Evolutionary conservation across 2,888 invertebrate species (phyloP).

Genomic region (Oscheius sp.): DNA sequence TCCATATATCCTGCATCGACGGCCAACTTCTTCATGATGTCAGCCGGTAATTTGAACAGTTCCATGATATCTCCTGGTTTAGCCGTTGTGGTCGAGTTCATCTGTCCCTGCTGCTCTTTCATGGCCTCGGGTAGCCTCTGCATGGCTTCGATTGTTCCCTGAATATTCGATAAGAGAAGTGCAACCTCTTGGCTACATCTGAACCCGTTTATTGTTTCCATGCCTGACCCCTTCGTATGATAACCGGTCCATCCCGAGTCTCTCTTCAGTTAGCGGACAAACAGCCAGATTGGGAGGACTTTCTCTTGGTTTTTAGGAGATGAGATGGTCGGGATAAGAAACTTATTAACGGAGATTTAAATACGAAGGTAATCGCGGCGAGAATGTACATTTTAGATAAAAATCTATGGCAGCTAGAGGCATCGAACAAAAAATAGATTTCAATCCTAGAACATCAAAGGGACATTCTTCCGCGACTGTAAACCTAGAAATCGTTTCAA

Average conservation of each 20-base stretch:
- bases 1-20: slow-evolving; percentile 33
- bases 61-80: slow-evolving; percentile 20
- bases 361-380: no score
- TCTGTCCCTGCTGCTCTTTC: not conserved
- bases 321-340: no score
- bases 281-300: no score
- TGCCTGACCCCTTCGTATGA: not conserved
- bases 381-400: no score
- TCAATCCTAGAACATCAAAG: no score
- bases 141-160: slow-evolving; percentile 36
- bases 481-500: no score
- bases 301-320: no score
- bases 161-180: not conserved
- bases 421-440: no score
- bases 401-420: no score
- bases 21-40: slow-evolving; percentile 32
- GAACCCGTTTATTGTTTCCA: not conserved
- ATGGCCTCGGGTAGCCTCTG: slow-evolving; percentile 20
- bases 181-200: not conserved
- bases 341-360: no score
- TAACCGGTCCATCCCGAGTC: not conserved
- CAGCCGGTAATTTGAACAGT: slow-evolving; percentile 31
- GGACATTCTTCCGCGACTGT: no score
- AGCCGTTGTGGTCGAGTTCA: not conserved
- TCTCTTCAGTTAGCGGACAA: no score